A percentile compares a stretch with the other conserved stretches of the same genome.
Evolutionary conservation across 2,113 vertebrate species (phyloP).

Genomic region (Chrysemys picta): DNA sequence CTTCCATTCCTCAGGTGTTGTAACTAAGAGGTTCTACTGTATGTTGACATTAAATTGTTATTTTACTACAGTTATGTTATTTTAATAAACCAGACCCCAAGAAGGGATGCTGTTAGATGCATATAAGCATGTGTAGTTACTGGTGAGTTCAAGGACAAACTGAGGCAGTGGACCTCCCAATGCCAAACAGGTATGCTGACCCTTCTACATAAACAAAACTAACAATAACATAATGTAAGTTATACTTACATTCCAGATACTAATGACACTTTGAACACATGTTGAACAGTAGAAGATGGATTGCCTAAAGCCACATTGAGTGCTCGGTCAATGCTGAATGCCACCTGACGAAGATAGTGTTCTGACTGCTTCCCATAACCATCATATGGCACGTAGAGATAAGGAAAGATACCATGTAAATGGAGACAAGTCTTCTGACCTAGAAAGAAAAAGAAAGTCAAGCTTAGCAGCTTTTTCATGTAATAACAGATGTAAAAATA

Average conservation of each 20-base stretch:
- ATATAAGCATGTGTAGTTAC: not conserved
- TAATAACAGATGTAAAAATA: not conserved
- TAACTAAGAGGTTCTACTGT: no score
- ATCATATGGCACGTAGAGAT: conserved; percentile 95
- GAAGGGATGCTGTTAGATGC: not conserved
- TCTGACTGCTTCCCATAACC: conserved; percentile 88
- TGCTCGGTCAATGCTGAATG: conserved; percentile 97
- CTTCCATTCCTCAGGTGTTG: no score
- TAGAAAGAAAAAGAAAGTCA: conserved; percentile 70
- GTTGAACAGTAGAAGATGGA: conserved; percentile 90
- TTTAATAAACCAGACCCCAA: not conserved
- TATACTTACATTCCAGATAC: conserved; percentile 96
- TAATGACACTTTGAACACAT: conserved; percentile 95
- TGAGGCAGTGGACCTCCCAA: not conserved
- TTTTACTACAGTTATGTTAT: not conserved
- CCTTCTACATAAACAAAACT: not conserved
- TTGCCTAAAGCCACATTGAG: conserved; percentile 96
- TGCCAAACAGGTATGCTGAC: not conserved
- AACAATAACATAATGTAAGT: conserved; percentile 11
- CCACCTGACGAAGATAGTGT: conserved; percentile 91
- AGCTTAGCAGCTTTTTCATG: not conserved
- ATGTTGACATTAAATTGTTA: not conserved
- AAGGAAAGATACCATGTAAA: conserved; percentile 95
- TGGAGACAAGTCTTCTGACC: conserved; percentile 99
- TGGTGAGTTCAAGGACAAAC: not conserved